Evolutionary conservation across 2,888 invertebrate species (phyloP).

Genomic region (Tetranychus truncatus): DNA sequence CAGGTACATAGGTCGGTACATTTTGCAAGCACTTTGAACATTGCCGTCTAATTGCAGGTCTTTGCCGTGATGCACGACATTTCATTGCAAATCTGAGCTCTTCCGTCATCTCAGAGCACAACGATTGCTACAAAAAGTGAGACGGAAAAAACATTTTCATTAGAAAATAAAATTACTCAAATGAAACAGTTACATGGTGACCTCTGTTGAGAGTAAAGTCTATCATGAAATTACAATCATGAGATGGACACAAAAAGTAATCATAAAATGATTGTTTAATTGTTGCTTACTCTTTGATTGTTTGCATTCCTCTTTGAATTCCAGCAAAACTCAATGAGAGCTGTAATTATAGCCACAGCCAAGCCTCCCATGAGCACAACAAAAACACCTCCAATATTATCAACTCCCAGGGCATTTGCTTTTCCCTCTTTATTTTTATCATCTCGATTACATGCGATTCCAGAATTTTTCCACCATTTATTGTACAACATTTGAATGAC

Average conservation of each 20-base stretch:
- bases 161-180: neutral
- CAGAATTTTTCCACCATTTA: slow-evolving; percentile 96
- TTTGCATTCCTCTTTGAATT: slow-evolving; percentile 72
- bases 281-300: slow-evolving; percentile 24
- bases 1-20: slow-evolving; percentile 29
- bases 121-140: slow-evolving; percentile 44
- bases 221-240: too few species aligned
- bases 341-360: slow-evolving; percentile 70
- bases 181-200: slow-evolving; percentile 41
- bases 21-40: slow-evolving; percentile 45
- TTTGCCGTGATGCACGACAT: slow-evolving; percentile 53
- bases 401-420: slow-evolving; percentile 76
- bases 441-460: slow-evolving; percentile 69
- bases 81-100: slow-evolving; percentile 75
- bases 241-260: too few species aligned
- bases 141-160: neutral
- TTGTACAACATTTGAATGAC: slow-evolving; percentile 79
- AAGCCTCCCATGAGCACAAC: slow-evolving; percentile 83
- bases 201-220: slow-evolving; percentile 40
- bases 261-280: neutral
- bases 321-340: slow-evolving; percentile 84
- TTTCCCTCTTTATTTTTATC: slow-evolving; percentile 70
- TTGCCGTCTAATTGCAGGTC: slow-evolving; percentile 56
- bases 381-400: slow-evolving; percentile 80
- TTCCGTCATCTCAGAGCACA: slow-evolving; percentile 84